phyloP scores from a whole-genome alignment of 2,888 invertebrate species.

The Campopleginae sp. region DNA sequence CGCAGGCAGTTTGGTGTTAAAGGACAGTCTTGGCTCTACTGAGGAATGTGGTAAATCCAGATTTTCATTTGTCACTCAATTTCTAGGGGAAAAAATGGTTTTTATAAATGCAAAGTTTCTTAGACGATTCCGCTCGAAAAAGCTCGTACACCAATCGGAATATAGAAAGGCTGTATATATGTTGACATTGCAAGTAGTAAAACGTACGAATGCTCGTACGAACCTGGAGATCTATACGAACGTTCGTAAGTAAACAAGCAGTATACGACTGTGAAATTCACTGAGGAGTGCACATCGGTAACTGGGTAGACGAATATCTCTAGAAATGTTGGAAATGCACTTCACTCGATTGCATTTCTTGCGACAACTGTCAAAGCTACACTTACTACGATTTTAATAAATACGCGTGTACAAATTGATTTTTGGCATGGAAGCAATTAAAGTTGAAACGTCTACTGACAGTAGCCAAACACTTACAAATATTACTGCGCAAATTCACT shows the following conservation, averaged over 20 bases:
- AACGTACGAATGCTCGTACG: conserved; percentile 40
- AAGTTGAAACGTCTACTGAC: neutral
- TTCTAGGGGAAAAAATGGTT: neutral
- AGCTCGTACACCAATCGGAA: conserved; percentile 8
- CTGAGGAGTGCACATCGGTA: conserved; percentile 39
- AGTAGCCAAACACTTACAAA: neutral
- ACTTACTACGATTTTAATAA: conserved; percentile 3
- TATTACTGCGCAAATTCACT: neutral
- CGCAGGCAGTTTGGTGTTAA: neutral
- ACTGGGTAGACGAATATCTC: conserved; percentile 29
- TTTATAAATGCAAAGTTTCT: neutral
- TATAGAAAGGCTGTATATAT: neutral
- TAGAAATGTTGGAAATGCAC: conserved; percentile 28
- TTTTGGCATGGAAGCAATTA: conserved; percentile 1
- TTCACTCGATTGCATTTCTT: conserved; percentile 53
- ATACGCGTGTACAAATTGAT: neutral
- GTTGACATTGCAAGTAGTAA: conserved; percentile 37
- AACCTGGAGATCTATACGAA: conserved; percentile 36
- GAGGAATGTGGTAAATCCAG: neutral
- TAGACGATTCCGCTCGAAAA: neutral
- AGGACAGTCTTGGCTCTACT: neutral
- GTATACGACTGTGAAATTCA: conserved; percentile 36
- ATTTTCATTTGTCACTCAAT: neutral
- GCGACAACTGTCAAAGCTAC: conserved; percentile 21
- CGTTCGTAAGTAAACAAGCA: conserved; percentile 55